Base-by-base conservation (phyloP, 2,888 invertebrate genomes). In the Scelioninae gen. 2 region DNA sequence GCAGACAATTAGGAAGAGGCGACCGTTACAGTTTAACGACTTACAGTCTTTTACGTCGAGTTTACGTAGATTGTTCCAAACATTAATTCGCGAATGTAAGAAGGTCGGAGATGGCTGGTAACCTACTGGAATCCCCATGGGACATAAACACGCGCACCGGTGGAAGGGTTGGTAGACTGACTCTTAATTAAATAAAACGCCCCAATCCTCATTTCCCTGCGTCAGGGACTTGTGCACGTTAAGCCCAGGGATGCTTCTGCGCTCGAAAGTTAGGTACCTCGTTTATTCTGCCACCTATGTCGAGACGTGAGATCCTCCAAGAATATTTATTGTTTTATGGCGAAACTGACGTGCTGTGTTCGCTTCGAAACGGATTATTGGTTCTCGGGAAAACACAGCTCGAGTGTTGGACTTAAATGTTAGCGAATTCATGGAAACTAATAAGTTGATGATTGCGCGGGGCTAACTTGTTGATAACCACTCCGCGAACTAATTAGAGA, bases 101-200 rank as follows among this genome's bases (percentile, higher is more conserved):
- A 63, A 73, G 22, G 53, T 60, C 37, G 76, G 76, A 76, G 76
- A 76, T 77, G 75, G 75, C 64, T 75, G 72, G 61, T 77, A 80
- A 79, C 75, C 78, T 75, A 75, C 48, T 52, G 48, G 72, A 69
- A 82, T 80, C 77, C 81, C 77, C 78, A 60, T 75, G 80, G 79
- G 81, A 80, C 78, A 79, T 79, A 80, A 81, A 81, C 81, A 81
- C 77, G 73, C 76, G 74, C 74, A 70, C 65, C 64, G 67, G 58
- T 68, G 76, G 75, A 80, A 81, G 81, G 81, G 81, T 81, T 81
- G 78, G 74, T 69, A 74, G 77, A 78, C 79, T 80, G 76, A 74
- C 78, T 79, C 82, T 82, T 83, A 83, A 83, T 83, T 83, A 82
- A 83, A 83, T 83, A 82, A 83, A 82, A 82, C 80, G 80, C 81